Conservation (phyloP, 2,888 invertebrate genomes). For the Macaria liturata region DNA sequence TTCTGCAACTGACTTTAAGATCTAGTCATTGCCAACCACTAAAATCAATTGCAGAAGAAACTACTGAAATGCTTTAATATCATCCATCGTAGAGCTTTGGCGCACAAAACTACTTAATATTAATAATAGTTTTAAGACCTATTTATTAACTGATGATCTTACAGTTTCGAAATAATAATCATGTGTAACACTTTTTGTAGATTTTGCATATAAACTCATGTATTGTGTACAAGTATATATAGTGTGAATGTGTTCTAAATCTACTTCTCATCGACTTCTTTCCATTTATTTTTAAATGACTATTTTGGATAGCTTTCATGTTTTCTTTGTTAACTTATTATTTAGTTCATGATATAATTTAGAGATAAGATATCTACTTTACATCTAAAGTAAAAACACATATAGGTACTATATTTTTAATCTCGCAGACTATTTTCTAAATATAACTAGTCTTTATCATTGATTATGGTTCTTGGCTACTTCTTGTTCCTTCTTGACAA, state of each 20-base stretch:
- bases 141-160: slow-evolving; percentile 69
- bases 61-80: slow-evolving; percentile 63
- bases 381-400: slow-evolving; percentile 11
- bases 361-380: slow-evolving; percentile 16
- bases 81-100: slow-evolving; percentile 75
- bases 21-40: slow-evolving; percentile 12
- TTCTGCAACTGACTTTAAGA: slow-evolving; percentile 45
- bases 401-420: slow-evolving; percentile 33
- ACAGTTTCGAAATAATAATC: slow-evolving; percentile 75
- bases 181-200: slow-evolving; percentile 79
- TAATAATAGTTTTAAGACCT: slow-evolving; percentile 69
- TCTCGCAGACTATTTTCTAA: slow-evolving; percentile 31
- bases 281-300: slow-evolving; percentile 31
- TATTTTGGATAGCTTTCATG: slow-evolving; percentile 12
- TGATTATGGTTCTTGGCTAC: slow-evolving; percentile 50
- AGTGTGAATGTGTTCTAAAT: slow-evolving; percentile 72
- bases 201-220: slow-evolving; percentile 79
- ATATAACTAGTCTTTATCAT: slow-evolving; percentile 25
- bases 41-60: slow-evolving; percentile 43
- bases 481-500: slow-evolving; percentile 76
- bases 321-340: slow-evolving; percentile 31
- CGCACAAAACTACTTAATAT: slow-evolving; percentile 69
- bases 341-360: slow-evolving; percentile 14
- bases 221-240: slow-evolving; percentile 76
- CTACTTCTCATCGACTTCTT: slow-evolving; percentile 53